phyloP scores from a whole-genome alignment of 2,888 invertebrate species.

The Osmoderma eremita region DNA sequence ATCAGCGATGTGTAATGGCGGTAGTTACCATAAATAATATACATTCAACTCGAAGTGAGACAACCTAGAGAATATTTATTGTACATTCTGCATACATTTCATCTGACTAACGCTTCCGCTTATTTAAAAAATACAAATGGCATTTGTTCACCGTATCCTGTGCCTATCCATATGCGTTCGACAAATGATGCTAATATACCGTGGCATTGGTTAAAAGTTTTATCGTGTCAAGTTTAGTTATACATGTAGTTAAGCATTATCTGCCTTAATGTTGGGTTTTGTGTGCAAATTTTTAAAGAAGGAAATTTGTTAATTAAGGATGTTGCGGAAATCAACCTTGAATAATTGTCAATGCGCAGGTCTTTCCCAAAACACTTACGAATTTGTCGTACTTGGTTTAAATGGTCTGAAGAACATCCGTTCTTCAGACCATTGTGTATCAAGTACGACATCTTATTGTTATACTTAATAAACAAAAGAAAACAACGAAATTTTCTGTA shows the following conservation, averaged over 20 bases:
- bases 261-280: neutral
- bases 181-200: neutral
- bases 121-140: conserved; percentile 14
- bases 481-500: too few species aligned
- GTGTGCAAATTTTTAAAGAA: conserved; percentile 29
- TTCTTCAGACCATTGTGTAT: neutral
- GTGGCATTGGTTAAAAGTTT: conserved; percentile 16
- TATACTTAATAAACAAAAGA: too few species aligned
- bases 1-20: too few species aligned
- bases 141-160: conserved; percentile 1
- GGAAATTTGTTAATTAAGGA: conserved; percentile 32
- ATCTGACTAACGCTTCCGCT: conserved; percentile 25
- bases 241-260: neutral
- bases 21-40: too few species aligned
- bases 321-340: conserved; percentile 27
- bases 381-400: neutral
- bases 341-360: conserved; percentile 23
- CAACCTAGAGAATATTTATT: neutral
- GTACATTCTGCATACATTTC: conserved; percentile 13
- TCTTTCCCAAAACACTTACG: neutral
- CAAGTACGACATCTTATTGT: too few species aligned
- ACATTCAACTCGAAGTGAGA: too few species aligned
- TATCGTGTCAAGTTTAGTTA: conserved; percentile 27
- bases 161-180: conserved; percentile 1
- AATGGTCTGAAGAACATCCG: neutral